These are phyloP conservation scores for Sinella curviseta DNA, from an alignment of 1,140 invertebrate genomes.

Conservation along the genomic window DNA sequence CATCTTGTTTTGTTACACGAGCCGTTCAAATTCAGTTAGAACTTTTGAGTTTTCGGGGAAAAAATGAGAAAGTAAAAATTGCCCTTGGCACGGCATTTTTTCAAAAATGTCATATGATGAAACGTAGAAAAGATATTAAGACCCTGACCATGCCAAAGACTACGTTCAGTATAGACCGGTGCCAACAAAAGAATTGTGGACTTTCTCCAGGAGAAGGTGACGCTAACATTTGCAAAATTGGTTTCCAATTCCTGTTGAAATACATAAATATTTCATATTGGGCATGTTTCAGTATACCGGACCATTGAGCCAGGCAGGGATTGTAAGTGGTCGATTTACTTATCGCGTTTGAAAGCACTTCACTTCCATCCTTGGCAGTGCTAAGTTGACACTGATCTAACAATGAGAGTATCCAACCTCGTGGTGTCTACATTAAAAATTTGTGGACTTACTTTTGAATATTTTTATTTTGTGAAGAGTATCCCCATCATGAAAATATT, in stretches of 20 bases:
- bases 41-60: no score
- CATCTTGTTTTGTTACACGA: no score
- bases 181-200: constrained; percentile 51
- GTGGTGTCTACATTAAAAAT: no score
- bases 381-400: constrained; percentile 52
- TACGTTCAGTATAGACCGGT: constrained; percentile 54
- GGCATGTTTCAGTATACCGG: constrained; percentile 34
- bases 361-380: constrained; percentile 54
- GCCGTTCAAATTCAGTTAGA: no score
- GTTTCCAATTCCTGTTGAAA: background rate
- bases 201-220: constrained; percentile 52
- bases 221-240: background rate
- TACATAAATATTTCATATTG: background rate
- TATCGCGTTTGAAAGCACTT: constrained; percentile 54
- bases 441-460: no score
- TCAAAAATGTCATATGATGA: no score
- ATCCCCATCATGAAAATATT: constrained; percentile 46
- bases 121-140: constrained; percentile 52
- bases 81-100: no score
- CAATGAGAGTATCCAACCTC: background rate
- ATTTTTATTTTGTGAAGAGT: constrained; percentile 29
- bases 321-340: constrained; percentile 58
- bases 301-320: constrained; percentile 20
- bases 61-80: no score
- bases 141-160: constrained; percentile 50